Evolutionary conservation across 2,888 invertebrate genomes (phyloP).

Genomic region (Troides helena): DNA sequence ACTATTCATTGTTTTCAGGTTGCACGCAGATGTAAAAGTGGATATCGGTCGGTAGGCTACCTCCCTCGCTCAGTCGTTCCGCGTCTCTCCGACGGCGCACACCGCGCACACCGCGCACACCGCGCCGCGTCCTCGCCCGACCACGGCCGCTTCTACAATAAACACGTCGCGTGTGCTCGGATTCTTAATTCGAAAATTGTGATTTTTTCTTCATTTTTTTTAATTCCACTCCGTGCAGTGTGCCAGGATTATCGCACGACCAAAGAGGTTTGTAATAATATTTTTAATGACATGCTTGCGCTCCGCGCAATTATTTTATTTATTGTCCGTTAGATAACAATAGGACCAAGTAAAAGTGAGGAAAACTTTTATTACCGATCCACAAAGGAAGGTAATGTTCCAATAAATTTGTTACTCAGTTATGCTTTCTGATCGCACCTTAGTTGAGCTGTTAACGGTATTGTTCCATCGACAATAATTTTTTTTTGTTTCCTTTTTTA

Average conservation of each 20-base stretch:
- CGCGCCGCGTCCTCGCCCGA: slow-evolving; percentile 31
- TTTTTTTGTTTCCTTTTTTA: slow-evolving; percentile 22
- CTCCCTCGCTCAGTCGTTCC: slow-evolving; percentile 50
- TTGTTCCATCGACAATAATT: slow-evolving; percentile 24
- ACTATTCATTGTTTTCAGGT: slow-evolving; percentile 40
- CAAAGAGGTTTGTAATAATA: slow-evolving; percentile 52
- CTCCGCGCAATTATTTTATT: neutral
- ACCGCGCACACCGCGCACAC: slow-evolving; percentile 51
- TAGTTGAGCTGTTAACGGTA: slow-evolving; percentile 25
- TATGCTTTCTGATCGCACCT: slow-evolving; percentile 32
- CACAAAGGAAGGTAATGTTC: slow-evolving; percentile 31
- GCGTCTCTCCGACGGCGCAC: slow-evolving; percentile 61
- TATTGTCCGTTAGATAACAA: slow-evolving; percentile 29
- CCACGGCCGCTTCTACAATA: slow-evolving; percentile 22
- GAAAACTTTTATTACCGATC: slow-evolving; percentile 32
- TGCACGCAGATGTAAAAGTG: slow-evolving; percentile 33
- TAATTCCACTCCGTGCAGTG: slow-evolving; percentile 50
- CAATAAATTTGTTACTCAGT: slow-evolving; percentile 31
- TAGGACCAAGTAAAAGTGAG: slow-evolving; percentile 41
- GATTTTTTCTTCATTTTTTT: slow-evolving; percentile 53
- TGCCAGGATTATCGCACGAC: slow-evolving; percentile 58
- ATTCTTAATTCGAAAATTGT: slow-evolving; percentile 47
- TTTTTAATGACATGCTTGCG: neutral
- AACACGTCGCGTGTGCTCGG: slow-evolving; percentile 62
- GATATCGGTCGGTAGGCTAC: slow-evolving; percentile 30